Evolutionary conservation across 1,140 invertebrate species (phyloP).

Genomic region (Aculops lycopersici): DNA sequence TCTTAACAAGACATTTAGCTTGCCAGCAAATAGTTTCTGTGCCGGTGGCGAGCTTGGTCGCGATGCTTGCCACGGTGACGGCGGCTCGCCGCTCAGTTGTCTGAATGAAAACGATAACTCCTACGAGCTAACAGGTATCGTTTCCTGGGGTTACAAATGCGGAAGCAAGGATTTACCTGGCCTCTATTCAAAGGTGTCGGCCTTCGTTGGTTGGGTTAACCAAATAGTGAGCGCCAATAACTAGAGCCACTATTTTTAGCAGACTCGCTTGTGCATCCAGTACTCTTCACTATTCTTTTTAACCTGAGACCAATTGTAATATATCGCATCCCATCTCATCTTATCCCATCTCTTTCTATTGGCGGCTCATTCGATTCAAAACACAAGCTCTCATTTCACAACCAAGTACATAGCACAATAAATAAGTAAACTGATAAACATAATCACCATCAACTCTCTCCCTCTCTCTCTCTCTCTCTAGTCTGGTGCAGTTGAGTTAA

Average conservation of each 20-base stretch:
- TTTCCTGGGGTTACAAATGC: slow-evolving; percentile 71
- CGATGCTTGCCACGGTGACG: slow-evolving; percentile 74
- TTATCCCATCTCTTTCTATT: no score
- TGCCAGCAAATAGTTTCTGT: slow-evolving; percentile 66
- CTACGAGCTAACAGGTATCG: slow-evolving; percentile 56
- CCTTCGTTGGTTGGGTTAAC: slow-evolving; percentile 82
- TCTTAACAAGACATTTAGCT: slow-evolving; percentile 64
- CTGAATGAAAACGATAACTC: slow-evolving; percentile 54
- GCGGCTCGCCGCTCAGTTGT: slow-evolving; percentile 59
- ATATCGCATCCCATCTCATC: no score
- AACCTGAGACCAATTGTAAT: no score
- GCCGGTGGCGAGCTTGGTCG: slow-evolving; percentile 64
- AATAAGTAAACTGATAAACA: no score
- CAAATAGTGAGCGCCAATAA: slow-evolving; percentile 76
- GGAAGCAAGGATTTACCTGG: slow-evolving; percentile 55
- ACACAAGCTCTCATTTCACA: no score
- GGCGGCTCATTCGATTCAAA: no score
- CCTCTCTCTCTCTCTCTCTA: no score
- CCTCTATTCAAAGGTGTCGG: slow-evolving; percentile 69
- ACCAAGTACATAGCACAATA: no score
- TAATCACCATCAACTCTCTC: no score
- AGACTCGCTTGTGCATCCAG: no score
- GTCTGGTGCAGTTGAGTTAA: no score
- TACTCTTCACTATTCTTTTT: no score
- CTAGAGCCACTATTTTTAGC: slow-evolving; percentile 16